phyloP scores from a whole-genome alignment of 2,113 vertebrate species.

The Pavo muticus region DNA sequence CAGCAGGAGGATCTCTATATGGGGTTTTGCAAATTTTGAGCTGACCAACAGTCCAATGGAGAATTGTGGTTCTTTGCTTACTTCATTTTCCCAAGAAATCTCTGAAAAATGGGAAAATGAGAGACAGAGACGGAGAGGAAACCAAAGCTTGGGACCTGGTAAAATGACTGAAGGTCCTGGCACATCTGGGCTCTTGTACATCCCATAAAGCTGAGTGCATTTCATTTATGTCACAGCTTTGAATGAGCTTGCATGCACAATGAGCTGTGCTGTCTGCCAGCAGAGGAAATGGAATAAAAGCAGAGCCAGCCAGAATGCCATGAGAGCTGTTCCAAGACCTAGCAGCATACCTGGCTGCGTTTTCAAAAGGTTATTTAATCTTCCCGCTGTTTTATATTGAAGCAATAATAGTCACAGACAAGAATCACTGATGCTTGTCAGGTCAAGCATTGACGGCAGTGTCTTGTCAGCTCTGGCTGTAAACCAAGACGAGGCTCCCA shows the following conservation, averaged over 20 bases:
- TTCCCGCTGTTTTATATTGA: not conserved
- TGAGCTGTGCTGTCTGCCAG: constrained; percentile 16
- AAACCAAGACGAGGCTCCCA: not conserved
- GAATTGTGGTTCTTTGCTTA: not conserved
- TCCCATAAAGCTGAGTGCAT: constrained; percentile 41
- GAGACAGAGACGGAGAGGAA: not conserved
- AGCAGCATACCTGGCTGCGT: not conserved
- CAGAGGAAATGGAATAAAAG: constrained; percentile 52
- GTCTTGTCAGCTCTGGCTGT: not conserved
- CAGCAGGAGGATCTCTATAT: not conserved
- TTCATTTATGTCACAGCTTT: constrained; percentile 45
- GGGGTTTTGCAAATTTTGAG: not conserved
- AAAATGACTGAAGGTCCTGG: not conserved
- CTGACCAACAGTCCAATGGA: not conserved
- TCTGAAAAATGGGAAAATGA: not conserved
- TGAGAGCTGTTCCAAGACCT: constrained; percentile 12
- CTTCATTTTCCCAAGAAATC: not conserved
- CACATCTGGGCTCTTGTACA: not conserved
- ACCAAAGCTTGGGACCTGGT: not conserved
- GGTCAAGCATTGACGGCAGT: not conserved
- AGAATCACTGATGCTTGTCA: not conserved
- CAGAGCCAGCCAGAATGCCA: not conserved
- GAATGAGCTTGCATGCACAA: not conserved
- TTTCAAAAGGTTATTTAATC: not conserved
- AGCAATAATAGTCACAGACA: not conserved